phyloP scores from a whole-genome alignment of 2,888 invertebrate species.

The Hemaris fuciformis region DNA sequence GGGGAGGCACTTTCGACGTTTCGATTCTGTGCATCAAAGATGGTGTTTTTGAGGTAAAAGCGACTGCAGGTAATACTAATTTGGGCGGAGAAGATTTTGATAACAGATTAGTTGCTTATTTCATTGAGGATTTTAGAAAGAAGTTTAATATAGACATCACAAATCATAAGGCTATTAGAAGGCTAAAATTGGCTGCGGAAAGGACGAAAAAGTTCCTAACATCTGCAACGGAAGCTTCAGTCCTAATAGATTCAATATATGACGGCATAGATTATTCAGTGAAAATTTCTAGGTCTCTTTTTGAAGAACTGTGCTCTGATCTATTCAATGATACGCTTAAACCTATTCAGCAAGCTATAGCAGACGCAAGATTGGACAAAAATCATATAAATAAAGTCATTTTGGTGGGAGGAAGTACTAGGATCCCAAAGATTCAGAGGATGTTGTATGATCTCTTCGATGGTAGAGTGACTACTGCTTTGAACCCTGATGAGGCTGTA shows the following conservation, averaged over 20 bases:
- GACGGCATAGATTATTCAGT: slow-evolving; percentile 54
- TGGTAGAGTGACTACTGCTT: slow-evolving; percentile 42
- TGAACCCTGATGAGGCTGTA: slow-evolving; percentile 66
- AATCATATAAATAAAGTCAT: slow-evolving; percentile 51
- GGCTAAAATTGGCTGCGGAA: slow-evolving; percentile 57
- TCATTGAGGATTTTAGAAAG: slow-evolving; percentile 58
- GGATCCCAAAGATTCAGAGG: slow-evolving; percentile 58
- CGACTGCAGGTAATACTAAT: slow-evolving; percentile 53
- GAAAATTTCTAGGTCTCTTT: slow-evolving; percentile 46
- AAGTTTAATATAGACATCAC: slow-evolving; percentile 44
- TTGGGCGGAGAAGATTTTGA: slow-evolving; percentile 70
- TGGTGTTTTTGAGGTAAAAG: slow-evolving; percentile 54
- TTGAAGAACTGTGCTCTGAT: slow-evolving; percentile 65
- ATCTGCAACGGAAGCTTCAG: slow-evolving; percentile 44
- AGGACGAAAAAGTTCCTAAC: slow-evolving; percentile 51
- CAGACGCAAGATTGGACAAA: slow-evolving; percentile 48
- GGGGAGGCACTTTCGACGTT: slow-evolving; percentile 65
- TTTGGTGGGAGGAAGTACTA: slow-evolving; percentile 61
- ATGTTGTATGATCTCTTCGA: slow-evolving; percentile 51
- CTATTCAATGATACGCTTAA: slow-evolving; percentile 54
- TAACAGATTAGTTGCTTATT: slow-evolving; percentile 56
- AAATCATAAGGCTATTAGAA: slow-evolving; percentile 41
- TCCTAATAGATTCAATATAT: slow-evolving; percentile 49
- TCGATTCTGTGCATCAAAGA: slow-evolving; percentile 51
- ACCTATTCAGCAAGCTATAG: slow-evolving; percentile 46